Evolutionary conservation across 2,797 vertebrate species (phyloP), one percentile per base, ranked within the genome.

Genomic region (Craterocephalus amniculus): DNA sequence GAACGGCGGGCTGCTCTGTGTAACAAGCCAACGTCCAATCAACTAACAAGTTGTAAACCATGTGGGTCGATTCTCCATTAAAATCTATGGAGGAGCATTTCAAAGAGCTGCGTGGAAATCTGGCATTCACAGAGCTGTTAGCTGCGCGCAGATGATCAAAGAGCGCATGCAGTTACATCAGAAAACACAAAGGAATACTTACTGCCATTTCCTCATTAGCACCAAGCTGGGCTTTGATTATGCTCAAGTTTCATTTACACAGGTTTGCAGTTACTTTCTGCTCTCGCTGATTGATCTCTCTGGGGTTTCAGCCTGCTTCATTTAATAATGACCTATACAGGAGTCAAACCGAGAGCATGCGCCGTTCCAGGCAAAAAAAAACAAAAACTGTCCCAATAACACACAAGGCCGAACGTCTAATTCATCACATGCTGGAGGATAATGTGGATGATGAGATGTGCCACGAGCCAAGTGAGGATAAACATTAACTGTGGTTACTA

Each of bases 141-240:
- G 83, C 70, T 74, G 79, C 24, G 74, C 60, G 20, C 74, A 70
- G 64, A 0, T 77, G 73, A 88, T 83, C 80, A 87, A 70, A 83
- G 68, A 77, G 76, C 22, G 34, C 72, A 43, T 48, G 48, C 52
- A 68, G 73, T 75, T 81, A 69, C 76, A 79, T 76, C 83, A 81
- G 48, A 83, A 73, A 78, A 70, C 58, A 85, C 82, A 86, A 80
- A 81, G 80, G 58, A 73, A 66, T 14, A 54, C 55, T 80, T 67
- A 65, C 74, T 69, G 80, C 61, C 58, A 36, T 67, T 62, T 54
- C 59, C 80, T 89, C 76, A 88, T 89, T 90, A 88, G 76, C 79
- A 77, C 52, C 82, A 83, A 72, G 77, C 76, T 55, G 78, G 70
- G 78, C 59, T 54, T 76, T 84, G 78, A 85, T 84, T 76, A 72